Evolutionary conservation across 2,797 vertebrate genomes (phyloP), one percentile per base, ranked within the genome.

Genomic region (Tokudaia tokunoshimensis): DNA sequence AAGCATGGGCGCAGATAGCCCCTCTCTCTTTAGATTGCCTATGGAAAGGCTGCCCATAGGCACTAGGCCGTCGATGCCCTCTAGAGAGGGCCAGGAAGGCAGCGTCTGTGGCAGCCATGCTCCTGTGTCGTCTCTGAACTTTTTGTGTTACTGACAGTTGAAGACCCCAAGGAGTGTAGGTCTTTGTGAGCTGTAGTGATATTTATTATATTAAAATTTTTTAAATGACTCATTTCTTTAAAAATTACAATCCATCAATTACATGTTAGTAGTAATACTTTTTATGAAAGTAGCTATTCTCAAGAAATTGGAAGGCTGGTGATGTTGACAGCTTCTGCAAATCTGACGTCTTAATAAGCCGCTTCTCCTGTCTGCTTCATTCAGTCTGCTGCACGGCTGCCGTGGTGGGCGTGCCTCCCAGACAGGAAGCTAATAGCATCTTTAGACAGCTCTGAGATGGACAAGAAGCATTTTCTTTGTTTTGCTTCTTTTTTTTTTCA

Each of bases 201-300:
- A 75, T 13, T 75, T 88, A 59, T 57, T 88, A 75, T 72, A 89
- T 76, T 95, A 52, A 26, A 85, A 34, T 80, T 90, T 78, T 83
- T 78, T n/a, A 44, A 78, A 84, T 37, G 37, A 74, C 34, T 87
- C 34, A 63, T 89, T 94, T 19, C 47, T 76, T 92, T 83, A 57
- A 44, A 74, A 78, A 75, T 75, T 67, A 55, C n/a, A 74, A 85
- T 82, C 65, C 29, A 74, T 74, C 85, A 85, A 3, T 95, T 76
- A 79, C 44, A 92, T 78, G 52, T 57, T 74, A 83, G n/a, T n/a
- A 59, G 72, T 74, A 78, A 26, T 37, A 57, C 84, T 92, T 89
- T 89, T 89, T 84, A 52, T 92, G 79, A 92, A 93, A 94, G 29
- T 80, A 86, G 65, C 74, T 78, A n/a, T 91, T 76, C 65, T 50